Base-by-base conservation (phyloP, 2,888 invertebrate genomes). In the Eudemis profundana region DNA sequence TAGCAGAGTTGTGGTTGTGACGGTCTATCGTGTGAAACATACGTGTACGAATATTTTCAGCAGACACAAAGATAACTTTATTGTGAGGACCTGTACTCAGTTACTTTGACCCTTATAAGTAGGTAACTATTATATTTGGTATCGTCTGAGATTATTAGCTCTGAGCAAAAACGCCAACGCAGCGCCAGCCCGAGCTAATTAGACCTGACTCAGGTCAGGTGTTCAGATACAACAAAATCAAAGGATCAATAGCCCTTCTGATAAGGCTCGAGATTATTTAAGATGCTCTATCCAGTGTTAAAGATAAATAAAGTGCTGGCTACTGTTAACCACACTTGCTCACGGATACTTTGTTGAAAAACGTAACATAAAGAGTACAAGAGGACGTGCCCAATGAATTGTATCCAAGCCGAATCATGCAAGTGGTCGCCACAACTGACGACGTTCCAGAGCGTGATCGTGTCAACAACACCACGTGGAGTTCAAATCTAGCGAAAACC, bases 381-480 rank as follows among this genome's bases (percentile, higher is more conserved):
- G 33, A 5, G 33, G 19, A 46, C 12, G 12, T 21, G 21, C 21
- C 46, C 0, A 14, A 40, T 14, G 42, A 29, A 15, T 29, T 56
- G 17, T 56, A 23, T 40, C 19, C 21, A 42, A 49, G 21, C 68
- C 67, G 70, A 76, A 75, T 76, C 72, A 68, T 64, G 71, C 78
- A 79, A 75, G 77, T 81, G 78, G 74, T 77, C 69, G 68, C 69
- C 19, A 40, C 19, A 36, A 19, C 38, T 21, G 38, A 44, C 50
- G 19, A 53, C 19, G 60, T 29, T 42, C 51, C 53, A 17, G 62
- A 71, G 59, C 67, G 72, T 78, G 73, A 73, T 77, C 75, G 75
- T 80, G 86, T 86, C 88, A 90, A 90, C 89, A 90, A 86, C 78
- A 82, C 84, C 90, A 91, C 90, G 90, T 90, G 91, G 86, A 83